Conservation (phyloP, 2,888 invertebrate species). For the Sphecodes monilicornis region DNA sequence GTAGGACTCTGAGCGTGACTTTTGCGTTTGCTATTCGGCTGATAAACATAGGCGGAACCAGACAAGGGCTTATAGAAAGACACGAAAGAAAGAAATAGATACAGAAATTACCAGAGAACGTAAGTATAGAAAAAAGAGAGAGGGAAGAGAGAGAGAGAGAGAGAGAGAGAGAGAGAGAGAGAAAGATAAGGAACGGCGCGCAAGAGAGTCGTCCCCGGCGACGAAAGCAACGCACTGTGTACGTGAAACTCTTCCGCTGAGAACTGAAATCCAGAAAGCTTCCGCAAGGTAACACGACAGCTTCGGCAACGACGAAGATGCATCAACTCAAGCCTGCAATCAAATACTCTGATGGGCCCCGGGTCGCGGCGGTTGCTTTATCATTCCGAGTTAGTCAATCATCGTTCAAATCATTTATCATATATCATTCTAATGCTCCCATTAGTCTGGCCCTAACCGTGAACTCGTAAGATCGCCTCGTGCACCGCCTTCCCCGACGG, state of each 20-base stretch:
- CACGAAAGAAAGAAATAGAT: slow-evolving; percentile 23
- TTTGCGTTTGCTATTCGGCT: slow-evolving; percentile 60
- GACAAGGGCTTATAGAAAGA: slow-evolving; percentile 31
- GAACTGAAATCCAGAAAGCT: slow-evolving; percentile 72
- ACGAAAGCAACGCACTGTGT: slow-evolving; percentile 69
- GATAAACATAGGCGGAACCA: slow-evolving; percentile 47
- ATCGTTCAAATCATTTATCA: slow-evolving; percentile 60
- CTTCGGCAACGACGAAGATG: slow-evolving; percentile 73
- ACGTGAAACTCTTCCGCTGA: slow-evolving; percentile 42
- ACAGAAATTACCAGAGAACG: slow-evolving; percentile 35
- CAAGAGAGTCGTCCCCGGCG: slow-evolving; percentile 65
- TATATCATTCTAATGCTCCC: slow-evolving; percentile 66
- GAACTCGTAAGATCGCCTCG: slow-evolving; percentile 86
- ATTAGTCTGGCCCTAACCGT: slow-evolving; percentile 85
- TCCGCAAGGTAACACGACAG: slow-evolving; percentile 71
- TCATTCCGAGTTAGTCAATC: slow-evolving; percentile 66
- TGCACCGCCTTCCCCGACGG: slow-evolving; percentile 86
- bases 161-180: slow-evolving; percentile 5
- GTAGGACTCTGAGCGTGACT: slow-evolving; percentile 34
- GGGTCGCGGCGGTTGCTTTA: slow-evolving; percentile 50
- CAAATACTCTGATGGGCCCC: slow-evolving; percentile 58
- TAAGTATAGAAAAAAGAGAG: slow-evolving; percentile 12
- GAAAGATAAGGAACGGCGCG: slow-evolving; percentile 49
- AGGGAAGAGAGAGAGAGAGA: slow-evolving; percentile 19
- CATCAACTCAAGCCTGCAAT: slow-evolving; percentile 71